Evolutionary conservation across 1,140 invertebrate species (phyloP).

Genomic region (Ridgeia piscesae): DNA sequence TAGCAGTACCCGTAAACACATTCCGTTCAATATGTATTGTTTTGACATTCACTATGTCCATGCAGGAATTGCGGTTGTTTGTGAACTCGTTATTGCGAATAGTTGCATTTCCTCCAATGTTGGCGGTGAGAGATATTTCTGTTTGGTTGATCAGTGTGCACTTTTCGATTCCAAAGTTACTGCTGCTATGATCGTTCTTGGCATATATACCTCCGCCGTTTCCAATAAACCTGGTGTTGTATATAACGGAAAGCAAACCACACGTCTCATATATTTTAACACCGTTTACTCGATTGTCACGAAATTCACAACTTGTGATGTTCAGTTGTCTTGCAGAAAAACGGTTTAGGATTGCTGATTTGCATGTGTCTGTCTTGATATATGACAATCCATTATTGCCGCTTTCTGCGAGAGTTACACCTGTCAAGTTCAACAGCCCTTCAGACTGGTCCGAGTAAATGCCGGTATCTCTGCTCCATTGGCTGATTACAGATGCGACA

Average conservation of each 20-base stretch:
- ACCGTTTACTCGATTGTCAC: neutral
- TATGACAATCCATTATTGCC: neutral
- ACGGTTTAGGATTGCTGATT: neutral
- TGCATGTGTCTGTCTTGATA: neutral
- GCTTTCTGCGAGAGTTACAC: neutral
- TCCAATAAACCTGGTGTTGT: neutral
- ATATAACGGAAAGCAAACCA: neutral
- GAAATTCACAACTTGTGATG: neutral
- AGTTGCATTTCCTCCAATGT: neutral
- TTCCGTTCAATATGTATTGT: no score
- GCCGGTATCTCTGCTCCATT: neutral
- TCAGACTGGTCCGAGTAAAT: neutral
- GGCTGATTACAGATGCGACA: neutral
- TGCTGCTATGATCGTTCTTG: neutral
- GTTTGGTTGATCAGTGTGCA: neutral
- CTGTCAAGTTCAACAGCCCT: neutral
- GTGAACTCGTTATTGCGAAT: neutral
- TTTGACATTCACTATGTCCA: no score
- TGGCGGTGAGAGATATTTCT: neutral
- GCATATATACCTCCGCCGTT: neutral
- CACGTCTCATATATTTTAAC: neutral
- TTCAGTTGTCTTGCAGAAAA: neutral
- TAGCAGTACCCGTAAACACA: no score
- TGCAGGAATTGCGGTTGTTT: neutral
- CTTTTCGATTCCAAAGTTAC: neutral